A percentile compares a stretch with the other conserved stretches of the same genome.
Conservation (phyloP, 2,113 vertebrate species). For the Scolopax mira region DNA sequence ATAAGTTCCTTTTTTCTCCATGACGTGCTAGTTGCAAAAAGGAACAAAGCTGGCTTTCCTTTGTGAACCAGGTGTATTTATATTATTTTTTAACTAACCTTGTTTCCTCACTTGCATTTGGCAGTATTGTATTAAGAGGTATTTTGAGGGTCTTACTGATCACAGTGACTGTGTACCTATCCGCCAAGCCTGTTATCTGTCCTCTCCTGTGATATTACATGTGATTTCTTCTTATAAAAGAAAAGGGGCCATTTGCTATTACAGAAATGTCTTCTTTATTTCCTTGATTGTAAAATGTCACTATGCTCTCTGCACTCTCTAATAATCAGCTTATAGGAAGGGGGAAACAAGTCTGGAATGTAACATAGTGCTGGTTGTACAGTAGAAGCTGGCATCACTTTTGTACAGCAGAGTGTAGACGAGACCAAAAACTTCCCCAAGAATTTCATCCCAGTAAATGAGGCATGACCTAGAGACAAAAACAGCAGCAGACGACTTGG, state of each 20-base stretch:
- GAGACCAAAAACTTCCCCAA: constrained; percentile 49
- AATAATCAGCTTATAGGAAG: background rate
- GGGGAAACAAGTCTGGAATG: background rate
- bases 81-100: constrained; percentile 1
- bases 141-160: background rate
- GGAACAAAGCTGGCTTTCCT: background rate
- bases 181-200: background rate
- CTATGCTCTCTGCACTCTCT: constrained; percentile 16
- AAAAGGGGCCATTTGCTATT: background rate
- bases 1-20: constrained; percentile 1
- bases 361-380: background rate
- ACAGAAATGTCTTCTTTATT: background rate
- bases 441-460: constrained; percentile 53
- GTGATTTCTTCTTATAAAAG: background rate
- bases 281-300: constrained; percentile 38
- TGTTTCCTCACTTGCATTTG: background rate
- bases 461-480: constrained; percentile 59
- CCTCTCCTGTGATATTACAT: background rate
- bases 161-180: background rate
- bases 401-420: background rate
- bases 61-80: background rate
- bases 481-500: constrained; percentile 48
- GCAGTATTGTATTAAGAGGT: background rate
- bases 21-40: background rate
- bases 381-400: background rate